Evolutionary conservation across 1,140 invertebrate genomes (phyloP).

Genomic region (Pinna nobilis): DNA sequence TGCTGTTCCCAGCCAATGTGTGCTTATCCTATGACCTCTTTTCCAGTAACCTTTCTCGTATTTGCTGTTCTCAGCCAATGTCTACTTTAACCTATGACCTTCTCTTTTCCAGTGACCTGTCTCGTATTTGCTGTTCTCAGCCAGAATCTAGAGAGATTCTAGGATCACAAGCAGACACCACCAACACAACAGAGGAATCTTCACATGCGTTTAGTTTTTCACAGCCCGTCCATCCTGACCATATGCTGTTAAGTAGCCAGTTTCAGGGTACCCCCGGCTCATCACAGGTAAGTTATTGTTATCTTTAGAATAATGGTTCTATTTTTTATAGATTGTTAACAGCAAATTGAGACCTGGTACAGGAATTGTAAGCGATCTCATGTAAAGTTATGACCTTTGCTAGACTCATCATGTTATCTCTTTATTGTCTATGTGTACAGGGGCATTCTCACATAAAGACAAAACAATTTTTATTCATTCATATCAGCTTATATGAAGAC

Average conservation of each 20-base stretch:
- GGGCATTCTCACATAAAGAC: too few species aligned
- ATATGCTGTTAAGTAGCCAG: slow-evolving; percentile 87
- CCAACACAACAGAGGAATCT: slow-evolving; percentile 34
- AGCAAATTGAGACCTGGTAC: too few species aligned
- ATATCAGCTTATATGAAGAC: too few species aligned
- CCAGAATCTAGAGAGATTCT: slow-evolving; percentile 63
- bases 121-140: slow-evolving; percentile 67
- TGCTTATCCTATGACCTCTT: slow-evolving; percentile 4
- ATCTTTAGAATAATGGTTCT: too few species aligned
- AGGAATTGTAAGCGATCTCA: too few species aligned
- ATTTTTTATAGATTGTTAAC: too few species aligned
- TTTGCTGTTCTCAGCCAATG: too few species aligned
- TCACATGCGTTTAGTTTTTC: slow-evolving; percentile 83
- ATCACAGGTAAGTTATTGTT: slow-evolving; percentile 62
- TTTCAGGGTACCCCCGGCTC: slow-evolving; percentile 79
- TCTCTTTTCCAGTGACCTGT: slow-evolving; percentile 42
- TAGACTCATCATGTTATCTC: too few species aligned
- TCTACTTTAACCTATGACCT: not conserved
- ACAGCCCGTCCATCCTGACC: slow-evolving; percentile 88
- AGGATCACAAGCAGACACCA: slow-evolving; percentile 16
- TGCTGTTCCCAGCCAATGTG: slow-evolving; percentile 74
- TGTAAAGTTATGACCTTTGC: too few species aligned
- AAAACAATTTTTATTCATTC: too few species aligned
- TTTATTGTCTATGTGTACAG: too few species aligned
- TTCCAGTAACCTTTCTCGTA: too few species aligned